Conservation (phyloP, 2,113 vertebrate genomes). For the Petromus typicus region DNA sequence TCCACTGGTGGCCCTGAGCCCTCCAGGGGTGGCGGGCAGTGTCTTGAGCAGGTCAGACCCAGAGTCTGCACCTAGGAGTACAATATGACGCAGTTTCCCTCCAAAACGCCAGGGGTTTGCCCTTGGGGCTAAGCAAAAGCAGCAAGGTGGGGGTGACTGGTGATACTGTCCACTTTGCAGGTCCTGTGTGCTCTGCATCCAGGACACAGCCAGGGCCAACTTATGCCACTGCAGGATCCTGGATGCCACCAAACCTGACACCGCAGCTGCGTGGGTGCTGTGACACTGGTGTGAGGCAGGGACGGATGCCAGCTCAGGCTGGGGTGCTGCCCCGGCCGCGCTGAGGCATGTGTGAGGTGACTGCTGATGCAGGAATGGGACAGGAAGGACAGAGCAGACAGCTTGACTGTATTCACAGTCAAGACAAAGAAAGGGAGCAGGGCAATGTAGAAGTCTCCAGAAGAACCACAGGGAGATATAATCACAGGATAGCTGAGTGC, state of each 20-base stretch:
- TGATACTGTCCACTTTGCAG: rapidly evolving
- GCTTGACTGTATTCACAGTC: rapidly evolving
- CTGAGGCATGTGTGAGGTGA: no score
- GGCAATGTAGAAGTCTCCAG: rapidly evolving
- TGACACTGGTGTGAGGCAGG: rapidly evolving
- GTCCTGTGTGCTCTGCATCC: background rate
- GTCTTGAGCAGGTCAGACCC: rapidly evolving
- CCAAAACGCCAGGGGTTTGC: rapidly evolving
- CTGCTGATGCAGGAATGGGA: rapidly evolving
- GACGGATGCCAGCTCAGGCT: background rate
- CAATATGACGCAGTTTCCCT: background rate
- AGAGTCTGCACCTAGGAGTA: background rate
- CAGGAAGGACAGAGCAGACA: rapidly evolving
- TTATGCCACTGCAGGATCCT: background rate
- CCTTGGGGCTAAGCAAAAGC: background rate
- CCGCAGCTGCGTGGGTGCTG: rapidly evolving
- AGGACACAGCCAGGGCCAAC: background rate
- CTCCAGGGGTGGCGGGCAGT: no score
- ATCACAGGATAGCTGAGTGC: rapidly evolving
- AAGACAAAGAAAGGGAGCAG: rapidly evolving
- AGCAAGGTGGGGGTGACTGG: rapidly evolving
- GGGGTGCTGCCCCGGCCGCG: rapidly evolving
- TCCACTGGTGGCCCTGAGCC: background rate
- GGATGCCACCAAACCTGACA: background rate
- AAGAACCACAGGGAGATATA: background rate